Evolutionary conservation across 2,797 vertebrate genomes (phyloP), one percentile per base, ranked within the genome.

Genomic region (Heliangelus exortis): DNA sequence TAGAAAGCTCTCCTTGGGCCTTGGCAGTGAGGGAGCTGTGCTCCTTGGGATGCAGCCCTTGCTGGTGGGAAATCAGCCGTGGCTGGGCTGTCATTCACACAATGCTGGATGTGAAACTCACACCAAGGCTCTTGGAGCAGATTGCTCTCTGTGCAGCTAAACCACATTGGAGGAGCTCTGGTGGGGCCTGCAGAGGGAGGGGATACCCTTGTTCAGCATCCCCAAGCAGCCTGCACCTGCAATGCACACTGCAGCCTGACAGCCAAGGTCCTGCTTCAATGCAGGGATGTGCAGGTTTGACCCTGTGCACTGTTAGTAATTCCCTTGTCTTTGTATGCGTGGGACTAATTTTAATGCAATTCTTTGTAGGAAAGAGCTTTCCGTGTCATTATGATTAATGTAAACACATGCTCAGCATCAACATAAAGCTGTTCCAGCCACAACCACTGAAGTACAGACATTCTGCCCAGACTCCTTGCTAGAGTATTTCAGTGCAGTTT

Each of bases 341-440:
- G 17, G 36, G n/a, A 84, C 41, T 88, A 47, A 93, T 79, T 57
- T 87, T 53, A 41, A 57, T 33, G 9, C 9, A 59, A 41, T 68
- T 68, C 57, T 50, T 75, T 53, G n/a, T 61, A 59, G 41, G 53
- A 78, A 68, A 47, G 83, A 78, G 36, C 54, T 20, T 57, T 67
- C 45, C 53, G 36, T 79, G 59, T 54, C 59, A n/a, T 69, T 74
- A 48, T 87, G 77, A 62, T 86, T 68, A 81, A 81, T 4, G 17
- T 66, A 85, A 92, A 76, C 55, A 67, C 51, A 39, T 2, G 3
- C n/a, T 82, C 77, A 84, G 59, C 67, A 69, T 78, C 80, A 95
- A 86, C 71, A 73, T 76, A 74, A 89, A 78, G 50, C 57, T 88
- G 16, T 87, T 91, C 57, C 80, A 92, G 85, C 50, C 33, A 21